Conservation (phyloP, 2,888 invertebrate genomes). For the Tachystola acroxantha region DNA sequence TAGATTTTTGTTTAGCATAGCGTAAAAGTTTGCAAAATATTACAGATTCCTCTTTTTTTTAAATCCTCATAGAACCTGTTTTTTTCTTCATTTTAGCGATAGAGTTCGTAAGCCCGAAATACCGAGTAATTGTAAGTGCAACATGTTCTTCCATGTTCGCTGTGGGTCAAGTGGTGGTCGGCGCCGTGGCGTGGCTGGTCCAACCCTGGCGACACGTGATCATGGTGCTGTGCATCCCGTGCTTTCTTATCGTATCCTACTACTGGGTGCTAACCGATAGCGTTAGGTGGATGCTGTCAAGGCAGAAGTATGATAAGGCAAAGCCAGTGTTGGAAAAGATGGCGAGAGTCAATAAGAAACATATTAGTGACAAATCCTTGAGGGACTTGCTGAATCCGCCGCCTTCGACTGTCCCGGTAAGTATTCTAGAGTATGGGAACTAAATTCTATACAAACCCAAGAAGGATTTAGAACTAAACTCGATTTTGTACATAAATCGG, state of each 20-base stretch:
- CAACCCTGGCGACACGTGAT: slow-evolving; percentile 84
- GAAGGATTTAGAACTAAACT: too few species aligned
- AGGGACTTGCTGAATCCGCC: slow-evolving; percentile 58
- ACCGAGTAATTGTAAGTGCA: slow-evolving; percentile 83
- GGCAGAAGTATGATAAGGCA: slow-evolving; percentile 80
- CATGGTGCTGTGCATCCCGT: slow-evolving; percentile 82
- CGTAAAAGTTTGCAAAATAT: too few species aligned
- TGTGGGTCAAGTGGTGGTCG: slow-evolving; percentile 83
- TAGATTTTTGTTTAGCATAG: too few species aligned
- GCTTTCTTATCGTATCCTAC: slow-evolving; percentile 81
- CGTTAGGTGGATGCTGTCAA: slow-evolving; percentile 86
- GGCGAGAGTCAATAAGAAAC: slow-evolving; percentile 78
- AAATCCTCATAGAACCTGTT: too few species aligned
- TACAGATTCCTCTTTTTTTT: too few species aligned
- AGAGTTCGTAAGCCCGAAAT: slow-evolving; percentile 86
- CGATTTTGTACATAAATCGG: too few species aligned
- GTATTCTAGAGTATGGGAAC: too few species aligned
- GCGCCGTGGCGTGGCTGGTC: slow-evolving; percentile 81
- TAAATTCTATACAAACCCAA: too few species aligned
- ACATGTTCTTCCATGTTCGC: slow-evolving; percentile 84
- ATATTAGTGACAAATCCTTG: slow-evolving; percentile 74
- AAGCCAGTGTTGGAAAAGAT: slow-evolving; percentile 78
- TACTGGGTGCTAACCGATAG: slow-evolving; percentile 83
- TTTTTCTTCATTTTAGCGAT: slow-evolving; percentile 69
- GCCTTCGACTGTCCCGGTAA: slow-evolving; percentile 3